These are phyloP conservation scores for Psittacula cyanocephala DNA, from an alignment of 2,113 vertebrate species.

Conservation along the genomic window DNA sequence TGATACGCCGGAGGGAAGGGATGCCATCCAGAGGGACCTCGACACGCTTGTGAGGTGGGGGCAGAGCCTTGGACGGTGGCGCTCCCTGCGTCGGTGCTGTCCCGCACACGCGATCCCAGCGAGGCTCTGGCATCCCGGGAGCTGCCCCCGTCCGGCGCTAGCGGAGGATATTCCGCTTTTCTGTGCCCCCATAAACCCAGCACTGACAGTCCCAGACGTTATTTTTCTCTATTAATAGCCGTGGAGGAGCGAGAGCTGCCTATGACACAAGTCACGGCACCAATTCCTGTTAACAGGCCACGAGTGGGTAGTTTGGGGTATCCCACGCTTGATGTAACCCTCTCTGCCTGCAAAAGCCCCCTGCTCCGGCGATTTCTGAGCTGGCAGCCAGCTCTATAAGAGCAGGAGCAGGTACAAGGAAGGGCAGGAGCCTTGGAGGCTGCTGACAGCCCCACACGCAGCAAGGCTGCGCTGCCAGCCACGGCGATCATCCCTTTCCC, in stretches of 20 bases:
- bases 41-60: too few species aligned
- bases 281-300: background rate
- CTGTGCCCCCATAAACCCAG: accelerated
- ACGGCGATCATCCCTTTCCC: accelerated
- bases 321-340: background rate
- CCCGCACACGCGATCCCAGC: background rate
- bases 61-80: accelerated
- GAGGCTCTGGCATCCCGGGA: too few species aligned
- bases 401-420: accelerated
- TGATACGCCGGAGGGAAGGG: too few species aligned
- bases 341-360: background rate
- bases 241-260: background rate
- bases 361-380: background rate
- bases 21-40: too few species aligned
- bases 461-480: too few species aligned
- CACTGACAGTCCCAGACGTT: accelerated
- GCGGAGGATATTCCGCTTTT: background rate
- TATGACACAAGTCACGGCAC: accelerated
- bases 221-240: background rate
- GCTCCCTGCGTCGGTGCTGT: too few species aligned
- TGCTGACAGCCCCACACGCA: too few species aligned
- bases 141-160: background rate
- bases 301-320: accelerated
- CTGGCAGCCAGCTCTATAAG: background rate
- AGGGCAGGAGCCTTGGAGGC: background rate